phyloP scores from a whole-genome alignment of 2,113 vertebrate species.

The Pachyramphus minor region DNA sequence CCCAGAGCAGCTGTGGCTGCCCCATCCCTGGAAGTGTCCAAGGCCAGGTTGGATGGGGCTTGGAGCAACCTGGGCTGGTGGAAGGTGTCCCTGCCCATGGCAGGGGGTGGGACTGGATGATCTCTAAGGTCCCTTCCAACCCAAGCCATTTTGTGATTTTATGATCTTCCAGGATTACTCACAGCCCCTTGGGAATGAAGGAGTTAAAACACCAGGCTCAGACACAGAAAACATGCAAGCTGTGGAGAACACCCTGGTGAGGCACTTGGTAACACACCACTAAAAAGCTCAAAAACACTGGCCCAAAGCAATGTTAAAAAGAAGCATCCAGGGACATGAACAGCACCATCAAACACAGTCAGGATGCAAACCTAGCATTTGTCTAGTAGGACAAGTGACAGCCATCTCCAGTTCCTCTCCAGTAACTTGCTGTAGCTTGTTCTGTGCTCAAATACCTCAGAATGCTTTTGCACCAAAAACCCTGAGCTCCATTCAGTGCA shows the following conservation, averaged over 20 bases:
- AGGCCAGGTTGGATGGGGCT: not conserved
- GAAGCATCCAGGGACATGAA: not conserved
- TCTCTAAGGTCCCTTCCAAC: not conserved
- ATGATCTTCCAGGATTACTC: not conserved
- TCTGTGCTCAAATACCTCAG: not conserved
- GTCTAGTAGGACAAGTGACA: not conserved
- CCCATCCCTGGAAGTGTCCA: not conserved
- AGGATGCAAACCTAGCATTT: not conserved
- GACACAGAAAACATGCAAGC: not conserved
- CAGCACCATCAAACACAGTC: not conserved
- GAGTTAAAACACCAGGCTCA: not conserved
- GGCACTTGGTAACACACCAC: not conserved
- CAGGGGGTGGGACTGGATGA: not conserved
- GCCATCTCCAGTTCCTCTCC: not conserved
- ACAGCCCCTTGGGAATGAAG: not conserved
- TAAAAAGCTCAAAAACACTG: not conserved
- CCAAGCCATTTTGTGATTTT: not conserved
- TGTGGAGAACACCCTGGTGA: not conserved
- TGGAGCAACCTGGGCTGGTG: not conserved
- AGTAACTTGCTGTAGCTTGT: not conserved
- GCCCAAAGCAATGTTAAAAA: not conserved
- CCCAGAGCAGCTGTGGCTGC: not conserved
- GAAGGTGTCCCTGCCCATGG: not conserved
- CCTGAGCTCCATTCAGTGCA: fast-evolving
- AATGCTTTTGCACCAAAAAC: not conserved